These are phyloP conservation scores for Anolis sagrei DNA, from an alignment of 2,113 vertebrate species.

Conservation along the genomic window DNA sequence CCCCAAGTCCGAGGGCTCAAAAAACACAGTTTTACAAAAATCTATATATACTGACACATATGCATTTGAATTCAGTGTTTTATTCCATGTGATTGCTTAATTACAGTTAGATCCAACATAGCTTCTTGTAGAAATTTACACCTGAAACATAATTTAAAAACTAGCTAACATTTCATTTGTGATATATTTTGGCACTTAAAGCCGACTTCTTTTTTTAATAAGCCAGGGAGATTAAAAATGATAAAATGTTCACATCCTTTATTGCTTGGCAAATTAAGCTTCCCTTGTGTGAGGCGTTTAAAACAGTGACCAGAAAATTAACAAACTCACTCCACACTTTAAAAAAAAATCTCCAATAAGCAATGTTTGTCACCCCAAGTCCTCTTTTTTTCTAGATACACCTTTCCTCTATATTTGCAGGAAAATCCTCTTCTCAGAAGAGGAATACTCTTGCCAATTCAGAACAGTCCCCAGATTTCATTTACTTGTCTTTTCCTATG, in stretches of 20 bases:
- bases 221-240: conserved; percentile 58
- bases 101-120: conserved; percentile 47
- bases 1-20: not conserved
- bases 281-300: conserved; percentile 56
- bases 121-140: conserved; percentile 45
- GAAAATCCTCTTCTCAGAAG: conserved; percentile 40
- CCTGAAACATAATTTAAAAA: conserved; percentile 62
- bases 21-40: conserved; percentile 3
- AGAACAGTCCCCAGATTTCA: conserved; percentile 32
- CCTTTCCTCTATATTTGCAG: conserved; percentile 49
- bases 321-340: not conserved
- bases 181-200: conserved; percentile 35
- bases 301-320: conserved; percentile 59
- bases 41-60: not conserved
- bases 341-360: conserved; percentile 50
- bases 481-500: conserved; percentile 12
- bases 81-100: conserved; percentile 62
- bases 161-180: conserved; percentile 31
- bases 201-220: conserved; percentile 33
- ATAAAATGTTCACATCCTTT: conserved; percentile 65
- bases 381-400: conserved; percentile 43
- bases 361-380: conserved; percentile 45
- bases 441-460: conserved; percentile 9
- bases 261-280: conserved; percentile 46
- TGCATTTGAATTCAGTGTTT: conserved; percentile 55